Evolutionary conservation across 2,113 vertebrate species (phyloP), one percentile per base, ranked within the genome.

Genomic region (Circaetus gallicus): DNA sequence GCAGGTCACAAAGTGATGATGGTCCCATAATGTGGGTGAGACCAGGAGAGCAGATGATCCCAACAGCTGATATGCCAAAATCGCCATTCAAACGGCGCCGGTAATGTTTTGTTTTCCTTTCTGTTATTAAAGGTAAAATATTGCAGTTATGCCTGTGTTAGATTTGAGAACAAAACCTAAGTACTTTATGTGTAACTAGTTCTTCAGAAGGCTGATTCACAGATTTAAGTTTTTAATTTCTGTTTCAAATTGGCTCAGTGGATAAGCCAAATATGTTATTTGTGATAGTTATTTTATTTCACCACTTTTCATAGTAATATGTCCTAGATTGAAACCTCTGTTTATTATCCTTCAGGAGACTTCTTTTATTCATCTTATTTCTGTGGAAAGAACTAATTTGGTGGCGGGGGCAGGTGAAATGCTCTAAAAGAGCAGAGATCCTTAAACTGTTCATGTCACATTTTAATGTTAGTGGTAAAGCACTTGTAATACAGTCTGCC

Each of bases 21-120:
- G 99, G 99, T 13, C 99, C 99, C 82, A 99, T 99, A 85, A 99
- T 99, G 99, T 99, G 99, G 99, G 99, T 99, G 72, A 98, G 99
- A 92, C 99, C 99, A 0, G 99, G 99, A 80, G 99, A 99, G 82
- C 99, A 99, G 97, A 99, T 99, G 99, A 99, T 99, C 14, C 99
- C 99, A 38, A 99, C 99, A 49, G 99, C 99, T 84, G 99, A 99
- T 89, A 99, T 99, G 99, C 99, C 99, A 98, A 99, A 99, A 98
- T 99, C 99, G 15, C 99, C 99, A 21, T 99, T 99, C 98, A 99
- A 99, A 97, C 98, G 99, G 90, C 99, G 99, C 98, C 98, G 99
- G 99, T 99, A 98, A 96, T 49, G 34, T 55, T 89, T 70, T 90
- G 28, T 43, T 91, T 94, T 96, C 56, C 69, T 95, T 87, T 89